Percentiles rank a stretch among this genome's conserved stretches.
Conservation (phyloP, 2,113 vertebrate genomes). For the Athene cunicularia region DNA sequence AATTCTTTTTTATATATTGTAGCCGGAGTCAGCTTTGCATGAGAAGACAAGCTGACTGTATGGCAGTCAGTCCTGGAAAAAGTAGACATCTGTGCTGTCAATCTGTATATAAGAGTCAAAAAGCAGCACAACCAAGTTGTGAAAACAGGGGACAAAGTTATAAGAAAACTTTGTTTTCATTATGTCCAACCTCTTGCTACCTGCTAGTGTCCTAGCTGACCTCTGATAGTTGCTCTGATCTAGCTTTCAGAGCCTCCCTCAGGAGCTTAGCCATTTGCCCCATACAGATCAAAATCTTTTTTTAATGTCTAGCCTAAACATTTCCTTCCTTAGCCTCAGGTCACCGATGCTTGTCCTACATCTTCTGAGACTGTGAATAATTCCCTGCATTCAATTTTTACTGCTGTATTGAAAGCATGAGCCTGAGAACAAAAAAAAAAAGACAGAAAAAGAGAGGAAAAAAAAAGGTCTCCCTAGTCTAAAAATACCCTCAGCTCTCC, state of each 20-base stretch:
- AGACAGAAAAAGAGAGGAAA: neutral
- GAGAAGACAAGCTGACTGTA: neutral
- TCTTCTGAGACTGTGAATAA: constrained; percentile 35
- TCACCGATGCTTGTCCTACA: constrained; percentile 28
- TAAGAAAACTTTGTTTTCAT: constrained; percentile 9
- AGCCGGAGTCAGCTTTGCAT: neutral
- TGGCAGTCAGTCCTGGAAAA: neutral
- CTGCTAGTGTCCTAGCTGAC: neutral
- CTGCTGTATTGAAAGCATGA: neutral
- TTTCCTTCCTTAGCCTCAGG: constrained; percentile 31
- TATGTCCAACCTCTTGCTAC: neutral
- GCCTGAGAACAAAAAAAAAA: neutral
- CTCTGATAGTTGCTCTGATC: neutral
- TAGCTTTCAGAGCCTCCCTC: neutral
- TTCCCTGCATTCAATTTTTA: constrained; percentile 10
- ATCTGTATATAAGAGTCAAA: neutral
- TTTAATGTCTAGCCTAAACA: constrained; percentile 52
- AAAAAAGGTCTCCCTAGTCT: neutral
- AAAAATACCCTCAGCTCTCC: neutral
- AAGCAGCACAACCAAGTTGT: neutral
- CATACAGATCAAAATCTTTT: neutral
- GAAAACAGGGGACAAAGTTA: neutral
- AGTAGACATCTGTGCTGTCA: neutral
- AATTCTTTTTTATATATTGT: neutral
- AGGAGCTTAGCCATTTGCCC: neutral